Conservation (phyloP, 2,797 vertebrate species). For the Hipposideros larvatus region DNA sequence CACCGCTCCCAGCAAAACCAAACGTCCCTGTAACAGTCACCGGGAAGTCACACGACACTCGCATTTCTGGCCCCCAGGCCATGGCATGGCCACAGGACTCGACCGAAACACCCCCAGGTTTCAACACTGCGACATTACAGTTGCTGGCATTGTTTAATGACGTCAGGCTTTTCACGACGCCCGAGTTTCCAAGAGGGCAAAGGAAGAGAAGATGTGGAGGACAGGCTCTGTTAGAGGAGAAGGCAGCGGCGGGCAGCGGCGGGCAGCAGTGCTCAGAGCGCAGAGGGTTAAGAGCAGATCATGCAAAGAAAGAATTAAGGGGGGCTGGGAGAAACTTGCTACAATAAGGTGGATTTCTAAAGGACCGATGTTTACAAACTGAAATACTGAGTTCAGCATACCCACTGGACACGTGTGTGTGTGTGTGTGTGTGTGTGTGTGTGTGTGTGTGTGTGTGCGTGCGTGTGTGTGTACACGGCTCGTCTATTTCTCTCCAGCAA, state of each 20-base stretch:
- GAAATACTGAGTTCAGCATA: neutral
- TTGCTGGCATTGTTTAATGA: neutral
- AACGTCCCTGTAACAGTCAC: neutral
- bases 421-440: neutral
- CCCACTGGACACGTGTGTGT: neutral
- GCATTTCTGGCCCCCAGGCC: conserved; percentile 44
- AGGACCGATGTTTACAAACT: too few relatives aligned
- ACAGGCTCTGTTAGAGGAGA: too few relatives aligned
- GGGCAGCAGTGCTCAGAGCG: too few relatives aligned
- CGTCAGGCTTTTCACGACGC: neutral
- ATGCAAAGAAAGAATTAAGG: too few relatives aligned
- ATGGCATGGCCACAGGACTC: conserved; percentile 6
- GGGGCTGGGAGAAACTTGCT: too few relatives aligned
- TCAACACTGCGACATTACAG: conserved; percentile 77
- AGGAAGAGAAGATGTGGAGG: too few relatives aligned
- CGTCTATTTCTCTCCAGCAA: neutral
- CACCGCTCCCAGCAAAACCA: neutral
- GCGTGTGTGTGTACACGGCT: neutral
- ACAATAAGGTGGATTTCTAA: too few relatives aligned
- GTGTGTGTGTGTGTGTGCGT: too few relatives aligned
- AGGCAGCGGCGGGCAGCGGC: too few relatives aligned
- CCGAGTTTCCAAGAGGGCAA: neutral
- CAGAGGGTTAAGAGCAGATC: too few relatives aligned
- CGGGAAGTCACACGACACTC: conserved; percentile 61
- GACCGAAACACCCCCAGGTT: neutral